phyloP scores from a whole-genome alignment of 1,140 invertebrate species.

The Rhagoletis zephyria region DNA sequence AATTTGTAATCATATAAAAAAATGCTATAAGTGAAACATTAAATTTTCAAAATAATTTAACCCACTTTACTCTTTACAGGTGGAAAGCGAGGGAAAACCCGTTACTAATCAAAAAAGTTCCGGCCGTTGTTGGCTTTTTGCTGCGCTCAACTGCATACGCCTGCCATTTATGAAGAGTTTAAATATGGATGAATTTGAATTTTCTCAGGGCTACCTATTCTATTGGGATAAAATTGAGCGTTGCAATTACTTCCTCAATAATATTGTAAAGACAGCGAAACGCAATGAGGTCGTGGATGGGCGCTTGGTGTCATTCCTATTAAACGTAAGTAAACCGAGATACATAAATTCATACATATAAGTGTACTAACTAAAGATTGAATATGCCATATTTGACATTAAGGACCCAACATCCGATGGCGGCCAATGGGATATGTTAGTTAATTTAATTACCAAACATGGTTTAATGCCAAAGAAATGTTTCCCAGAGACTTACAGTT shows the following conservation, averaged over 20 bases:
- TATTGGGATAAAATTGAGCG: slow-evolving; percentile 95
- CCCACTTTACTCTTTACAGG: slow-evolving; percentile 58
- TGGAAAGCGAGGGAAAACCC: slow-evolving; percentile 88
- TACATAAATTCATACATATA: neutral
- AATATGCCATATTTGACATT: neutral
- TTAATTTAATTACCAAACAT: slow-evolving; percentile 88
- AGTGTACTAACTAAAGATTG: neutral
- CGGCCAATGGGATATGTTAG: slow-evolving; percentile 93
- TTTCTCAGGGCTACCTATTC: slow-evolving; percentile 89
- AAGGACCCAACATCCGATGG: slow-evolving; percentile 87
- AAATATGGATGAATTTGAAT: slow-evolving; percentile 91
- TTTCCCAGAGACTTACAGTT: slow-evolving; percentile 87
- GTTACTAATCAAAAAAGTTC: slow-evolving; percentile 89
- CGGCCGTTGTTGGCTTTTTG: slow-evolving; percentile 92
- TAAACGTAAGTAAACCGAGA: slow-evolving; percentile 76
- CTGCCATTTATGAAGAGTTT: slow-evolving; percentile 88
- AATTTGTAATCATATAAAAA: neutral
- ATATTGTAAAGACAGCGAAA: slow-evolving; percentile 83
- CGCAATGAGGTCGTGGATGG: slow-evolving; percentile 85
- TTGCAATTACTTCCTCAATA: slow-evolving; percentile 88
- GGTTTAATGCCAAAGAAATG: slow-evolving; percentile 90
- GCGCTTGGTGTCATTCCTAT: slow-evolving; percentile 83
- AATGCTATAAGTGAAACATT: neutral
- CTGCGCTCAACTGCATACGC: slow-evolving; percentile 87
- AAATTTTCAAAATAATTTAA: neutral